Evolutionary conservation across 2,113 vertebrate species (phyloP).

Genomic region (Colius striatus): DNA sequence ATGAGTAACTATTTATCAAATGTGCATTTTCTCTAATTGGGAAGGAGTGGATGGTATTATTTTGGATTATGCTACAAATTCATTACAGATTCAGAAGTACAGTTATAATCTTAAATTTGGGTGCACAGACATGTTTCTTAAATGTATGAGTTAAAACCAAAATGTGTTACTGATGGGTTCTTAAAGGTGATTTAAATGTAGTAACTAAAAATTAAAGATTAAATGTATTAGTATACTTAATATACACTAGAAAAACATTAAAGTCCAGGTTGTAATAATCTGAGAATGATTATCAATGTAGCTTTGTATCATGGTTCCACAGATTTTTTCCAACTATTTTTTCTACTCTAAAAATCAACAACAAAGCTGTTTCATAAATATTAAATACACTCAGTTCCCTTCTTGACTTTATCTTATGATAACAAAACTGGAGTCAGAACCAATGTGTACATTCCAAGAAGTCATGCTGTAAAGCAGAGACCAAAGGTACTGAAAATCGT

Average conservation of each 20-base stretch:
- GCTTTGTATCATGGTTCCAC: slow-evolving; percentile 9
- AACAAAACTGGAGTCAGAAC: slow-evolving; percentile 32
- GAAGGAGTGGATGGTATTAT: slow-evolving; percentile 4
- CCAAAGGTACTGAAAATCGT: slow-evolving; percentile 27
- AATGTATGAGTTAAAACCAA: background rate
- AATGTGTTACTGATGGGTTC: background rate
- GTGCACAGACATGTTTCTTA: background rate
- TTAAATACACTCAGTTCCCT: slow-evolving; percentile 56
- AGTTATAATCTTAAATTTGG: background rate
- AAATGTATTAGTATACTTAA: slow-evolving; percentile 25
- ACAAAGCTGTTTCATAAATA: slow-evolving; percentile 67
- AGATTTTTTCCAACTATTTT: background rate
- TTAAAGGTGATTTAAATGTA: slow-evolving; percentile 13
- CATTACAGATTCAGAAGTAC: background rate
- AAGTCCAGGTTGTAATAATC: slow-evolving; percentile 50
- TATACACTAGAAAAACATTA: background rate
- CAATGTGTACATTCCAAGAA: background rate
- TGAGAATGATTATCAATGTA: slow-evolving; percentile 43
- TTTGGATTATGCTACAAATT: background rate
- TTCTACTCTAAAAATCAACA: slow-evolving; percentile 51
- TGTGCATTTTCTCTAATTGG: background rate
- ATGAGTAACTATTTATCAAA: background rate
- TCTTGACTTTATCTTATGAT: slow-evolving; percentile 60
- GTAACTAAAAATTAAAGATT: slow-evolving; percentile 27
- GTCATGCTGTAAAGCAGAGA: background rate